Conservation (phyloP, 2,113 vertebrate species). For the Daboia siamensis region DNA sequence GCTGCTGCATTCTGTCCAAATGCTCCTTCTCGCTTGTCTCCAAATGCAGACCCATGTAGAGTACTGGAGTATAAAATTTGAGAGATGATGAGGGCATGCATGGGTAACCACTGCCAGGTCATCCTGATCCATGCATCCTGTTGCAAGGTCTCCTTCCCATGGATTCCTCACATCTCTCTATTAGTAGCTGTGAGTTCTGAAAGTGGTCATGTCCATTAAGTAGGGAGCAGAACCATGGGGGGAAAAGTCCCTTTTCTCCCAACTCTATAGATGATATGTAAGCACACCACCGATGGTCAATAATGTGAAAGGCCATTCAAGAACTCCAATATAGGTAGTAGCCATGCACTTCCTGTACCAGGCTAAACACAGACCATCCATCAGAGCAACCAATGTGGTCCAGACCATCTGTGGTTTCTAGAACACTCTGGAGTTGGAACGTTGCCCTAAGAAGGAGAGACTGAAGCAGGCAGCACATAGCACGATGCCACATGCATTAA, state of each 20-base stretch:
- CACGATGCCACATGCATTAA: neutral
- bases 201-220: neutral
- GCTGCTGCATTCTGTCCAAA: neutral
- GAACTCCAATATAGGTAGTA: neutral
- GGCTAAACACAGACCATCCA: neutral
- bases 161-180: neutral
- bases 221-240: neutral
- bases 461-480: neutral
- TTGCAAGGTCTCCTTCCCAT: neutral
- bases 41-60: neutral
- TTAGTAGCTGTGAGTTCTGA: neutral
- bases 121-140: neutral
- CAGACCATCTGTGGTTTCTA: neutral
- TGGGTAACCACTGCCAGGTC: neutral
- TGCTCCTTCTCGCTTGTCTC: neutral
- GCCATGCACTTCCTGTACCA: neutral
- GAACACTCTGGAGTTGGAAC: neutral
- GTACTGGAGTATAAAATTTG: neutral
- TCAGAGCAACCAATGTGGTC: neutral
- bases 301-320: neutral
- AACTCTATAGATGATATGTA: neutral
- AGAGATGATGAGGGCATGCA: neutral
- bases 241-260: neutral
- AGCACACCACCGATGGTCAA: neutral
- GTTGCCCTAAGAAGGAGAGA: neutral